Evolutionary conservation across 2,113 vertebrate species (phyloP).

Genomic region (Cryptoleucopteryx plumbea): DNA sequence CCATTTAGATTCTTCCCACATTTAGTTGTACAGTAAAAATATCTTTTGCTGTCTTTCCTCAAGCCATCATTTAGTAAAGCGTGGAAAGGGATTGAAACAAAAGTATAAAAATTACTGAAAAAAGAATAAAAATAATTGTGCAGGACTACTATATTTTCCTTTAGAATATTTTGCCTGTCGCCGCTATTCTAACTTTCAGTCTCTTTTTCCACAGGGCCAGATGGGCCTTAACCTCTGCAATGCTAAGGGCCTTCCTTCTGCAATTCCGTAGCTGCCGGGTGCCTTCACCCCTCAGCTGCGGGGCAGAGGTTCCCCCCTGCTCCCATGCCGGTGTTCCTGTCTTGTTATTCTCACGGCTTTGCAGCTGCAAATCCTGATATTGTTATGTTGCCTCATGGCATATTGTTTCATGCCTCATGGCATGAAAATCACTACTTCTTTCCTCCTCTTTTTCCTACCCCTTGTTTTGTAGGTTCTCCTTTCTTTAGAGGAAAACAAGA

Average conservation of each 20-base stretch:
- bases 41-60: not conserved
- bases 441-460: not conserved
- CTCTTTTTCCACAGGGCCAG: not conserved
- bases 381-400: too few species aligned
- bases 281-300: too few species aligned
- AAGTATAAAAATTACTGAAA: not conserved
- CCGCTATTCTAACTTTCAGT: not conserved
- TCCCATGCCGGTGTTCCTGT: not conserved
- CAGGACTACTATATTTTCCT: not conserved
- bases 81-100: not conserved
- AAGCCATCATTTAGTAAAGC: not conserved
- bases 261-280: rapidly evolving
- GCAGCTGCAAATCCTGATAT: not conserved
- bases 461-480: not conserved
- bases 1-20: constrained; percentile 1
- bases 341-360: not conserved
- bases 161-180: not conserved
- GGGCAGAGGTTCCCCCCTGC: not conserved
- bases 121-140: not conserved
- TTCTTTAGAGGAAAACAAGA: not conserved
- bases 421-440: not conserved
- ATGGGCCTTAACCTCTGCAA: not conserved
- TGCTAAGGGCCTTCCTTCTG: not conserved
- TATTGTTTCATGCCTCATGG: not conserved
- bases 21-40: not conserved